Evolutionary conservation across 1,140 invertebrate species (phyloP).

Genomic region (Melanaphis sacchari): DNA sequence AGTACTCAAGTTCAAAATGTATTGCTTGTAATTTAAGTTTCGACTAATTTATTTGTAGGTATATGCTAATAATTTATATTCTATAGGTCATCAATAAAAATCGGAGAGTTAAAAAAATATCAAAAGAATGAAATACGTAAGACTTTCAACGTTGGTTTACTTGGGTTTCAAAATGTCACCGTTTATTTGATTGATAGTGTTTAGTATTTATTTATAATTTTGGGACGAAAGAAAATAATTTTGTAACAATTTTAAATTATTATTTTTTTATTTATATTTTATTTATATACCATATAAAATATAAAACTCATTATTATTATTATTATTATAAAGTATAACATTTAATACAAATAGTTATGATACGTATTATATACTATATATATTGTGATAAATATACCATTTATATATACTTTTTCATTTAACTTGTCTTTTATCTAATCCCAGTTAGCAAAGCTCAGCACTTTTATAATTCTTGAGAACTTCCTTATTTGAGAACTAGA

Average conservation of each 20-base stretch:
- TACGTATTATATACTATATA: background rate
- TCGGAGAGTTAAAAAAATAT: background rate
- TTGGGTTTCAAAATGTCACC: background rate
- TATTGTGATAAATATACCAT: background rate
- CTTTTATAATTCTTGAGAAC: background rate
- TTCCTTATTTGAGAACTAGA: conserved; percentile 33
- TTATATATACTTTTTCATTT: conserved; percentile 38
- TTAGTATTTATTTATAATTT: too few relatives aligned
- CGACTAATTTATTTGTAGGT: background rate
- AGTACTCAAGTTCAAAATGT: background rate
- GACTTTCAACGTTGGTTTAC: background rate
- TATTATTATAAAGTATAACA: background rate
- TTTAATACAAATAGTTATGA: conserved; percentile 18
- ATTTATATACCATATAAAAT: background rate
- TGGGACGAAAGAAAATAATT: background rate
- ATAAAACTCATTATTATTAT: background rate
- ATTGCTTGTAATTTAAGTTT: background rate
- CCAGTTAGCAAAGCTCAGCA: background rate
- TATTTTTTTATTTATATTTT: background rate
- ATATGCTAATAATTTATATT: background rate
- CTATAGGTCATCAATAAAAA: too few relatives aligned
- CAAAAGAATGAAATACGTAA: background rate
- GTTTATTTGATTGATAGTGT: background rate
- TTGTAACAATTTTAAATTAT: background rate
- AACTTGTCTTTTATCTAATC: conserved; percentile 31